These are phyloP conservation scores for Pedetes capensis DNA, from an alignment of 2,113 vertebrate genomes.

Conservation along the genomic window DNA sequence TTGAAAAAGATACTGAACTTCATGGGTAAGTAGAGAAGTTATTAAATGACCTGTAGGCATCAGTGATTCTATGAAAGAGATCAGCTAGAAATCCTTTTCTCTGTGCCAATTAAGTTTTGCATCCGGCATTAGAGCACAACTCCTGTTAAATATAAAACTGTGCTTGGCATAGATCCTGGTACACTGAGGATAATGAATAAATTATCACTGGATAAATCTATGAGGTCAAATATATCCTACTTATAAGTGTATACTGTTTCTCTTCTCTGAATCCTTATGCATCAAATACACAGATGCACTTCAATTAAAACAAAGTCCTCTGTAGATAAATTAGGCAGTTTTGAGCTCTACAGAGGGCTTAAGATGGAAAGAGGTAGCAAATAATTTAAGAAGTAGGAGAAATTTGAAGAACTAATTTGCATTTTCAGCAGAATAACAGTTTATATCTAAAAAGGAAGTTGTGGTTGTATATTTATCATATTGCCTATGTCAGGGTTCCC, in stretches of 20 bases:
- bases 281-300: conserved; percentile 11
- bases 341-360: neutral
- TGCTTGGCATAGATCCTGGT: neutral
- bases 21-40: neutral
- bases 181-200: conserved; percentile 36
- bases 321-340: conserved; percentile 16
- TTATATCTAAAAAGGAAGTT: neutral
- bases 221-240: conserved; percentile 38
- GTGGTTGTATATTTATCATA: neutral
- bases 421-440: neutral
- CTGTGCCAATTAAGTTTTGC: conserved; percentile 29
- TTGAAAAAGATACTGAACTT: conserved; percentile 10
- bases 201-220: conserved; percentile 28
- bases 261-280: conserved; percentile 19
- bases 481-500: too few relatives aligned
- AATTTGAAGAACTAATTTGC: neutral
- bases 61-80: conserved; percentile 16
- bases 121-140: neutral
- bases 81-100: neutral
- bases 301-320: neutral
- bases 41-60: neutral
- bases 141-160: conserved; percentile 38
- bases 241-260: neutral
- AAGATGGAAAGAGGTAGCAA: neutral
- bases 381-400: conserved; percentile 30